Percentiles rank a stretch among this genome's conserved stretches.
Conservation (phyloP, 2,113 vertebrate species). For the Mandrillus leucophaeus region DNA sequence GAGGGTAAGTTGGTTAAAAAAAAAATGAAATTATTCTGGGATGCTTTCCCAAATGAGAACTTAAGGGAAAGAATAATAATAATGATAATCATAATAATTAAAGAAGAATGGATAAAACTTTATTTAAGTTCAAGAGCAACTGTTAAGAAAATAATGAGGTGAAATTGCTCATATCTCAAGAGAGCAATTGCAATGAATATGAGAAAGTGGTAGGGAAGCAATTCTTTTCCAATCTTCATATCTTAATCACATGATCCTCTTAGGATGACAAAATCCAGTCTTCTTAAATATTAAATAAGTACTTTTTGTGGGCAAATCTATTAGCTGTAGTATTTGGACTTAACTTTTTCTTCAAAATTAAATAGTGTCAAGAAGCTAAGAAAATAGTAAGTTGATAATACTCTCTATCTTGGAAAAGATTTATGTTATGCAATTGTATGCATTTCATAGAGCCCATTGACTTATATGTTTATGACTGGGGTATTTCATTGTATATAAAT, state of each 20-base stretch:
- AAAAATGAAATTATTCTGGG: constrained; percentile 78
- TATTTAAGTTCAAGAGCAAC: constrained; percentile 74
- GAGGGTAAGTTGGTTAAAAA: constrained; percentile 64
- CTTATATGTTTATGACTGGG: not conserved
- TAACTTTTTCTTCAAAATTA: constrained; percentile 63
- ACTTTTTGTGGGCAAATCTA: constrained; percentile 70
- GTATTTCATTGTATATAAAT: not conserved
- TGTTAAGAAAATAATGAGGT: constrained; percentile 79
- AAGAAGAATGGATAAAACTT: constrained; percentile 59
- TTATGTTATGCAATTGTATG: not conserved
- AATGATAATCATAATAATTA: constrained; percentile 67
- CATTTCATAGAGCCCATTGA: not conserved
- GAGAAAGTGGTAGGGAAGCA: constrained; percentile 75
- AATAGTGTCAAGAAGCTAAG: constrained; percentile 64
- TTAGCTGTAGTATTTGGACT: constrained; percentile 73
- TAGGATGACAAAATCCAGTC: constrained; percentile 73
- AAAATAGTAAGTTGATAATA: constrained; percentile 59
- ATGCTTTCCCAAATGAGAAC: constrained; percentile 67
- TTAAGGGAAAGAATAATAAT: constrained; percentile 76
- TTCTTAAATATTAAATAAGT: constrained; percentile 73
- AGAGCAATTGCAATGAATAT: constrained; percentile 79
- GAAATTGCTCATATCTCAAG: constrained; percentile 81
- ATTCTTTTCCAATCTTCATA: constrained; percentile 74
- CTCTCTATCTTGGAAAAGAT: not conserved
- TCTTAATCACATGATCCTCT: constrained; percentile 79